phyloP scores from a whole-genome alignment of 37 sponge, comb jelly and placozoan genomes.

The Diacarnus erythraeanus region DNA sequence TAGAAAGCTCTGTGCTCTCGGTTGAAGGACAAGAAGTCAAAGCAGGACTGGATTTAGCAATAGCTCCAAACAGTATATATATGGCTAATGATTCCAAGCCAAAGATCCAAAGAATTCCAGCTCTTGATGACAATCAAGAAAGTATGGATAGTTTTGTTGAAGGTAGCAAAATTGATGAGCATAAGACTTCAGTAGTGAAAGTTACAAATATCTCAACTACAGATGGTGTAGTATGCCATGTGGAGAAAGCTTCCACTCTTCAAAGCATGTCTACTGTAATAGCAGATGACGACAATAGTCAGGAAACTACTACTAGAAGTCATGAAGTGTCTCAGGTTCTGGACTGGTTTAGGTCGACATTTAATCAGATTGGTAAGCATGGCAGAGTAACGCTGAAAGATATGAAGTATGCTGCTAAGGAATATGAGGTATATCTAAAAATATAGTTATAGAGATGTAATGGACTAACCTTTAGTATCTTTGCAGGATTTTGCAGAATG shows the following conservation, averaged over 20 bases:
- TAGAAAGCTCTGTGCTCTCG: background rate
- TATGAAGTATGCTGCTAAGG: slow-evolving; percentile 58
- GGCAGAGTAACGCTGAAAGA: slow-evolving; percentile 61
- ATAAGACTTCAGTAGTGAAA: background rate
- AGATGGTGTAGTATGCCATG: background rate
- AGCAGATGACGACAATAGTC: background rate
- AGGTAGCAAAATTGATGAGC: background rate
- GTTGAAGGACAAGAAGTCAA: background rate
- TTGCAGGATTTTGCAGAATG: slow-evolving; percentile 71
- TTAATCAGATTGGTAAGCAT: slow-evolving; percentile 32
- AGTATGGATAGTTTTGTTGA: background rate
- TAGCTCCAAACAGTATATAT: background rate
- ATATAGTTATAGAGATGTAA: background rate
- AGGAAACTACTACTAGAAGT: background rate
- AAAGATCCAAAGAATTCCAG: background rate
- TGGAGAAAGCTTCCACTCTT: background rate
- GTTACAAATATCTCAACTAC: background rate
- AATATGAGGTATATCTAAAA: slow-evolving; percentile 33
- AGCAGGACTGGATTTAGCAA: background rate
- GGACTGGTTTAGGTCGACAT: slow-evolving; percentile 54
- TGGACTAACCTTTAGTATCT: background rate
- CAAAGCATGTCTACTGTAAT: slow-evolving; percentile 1
- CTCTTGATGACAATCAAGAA: background rate
- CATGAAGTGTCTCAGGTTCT: background rate
- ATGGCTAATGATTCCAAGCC: background rate